Conservation (phyloP, 2,113 vertebrate genomes). For the Phocoena sinus region DNA sequence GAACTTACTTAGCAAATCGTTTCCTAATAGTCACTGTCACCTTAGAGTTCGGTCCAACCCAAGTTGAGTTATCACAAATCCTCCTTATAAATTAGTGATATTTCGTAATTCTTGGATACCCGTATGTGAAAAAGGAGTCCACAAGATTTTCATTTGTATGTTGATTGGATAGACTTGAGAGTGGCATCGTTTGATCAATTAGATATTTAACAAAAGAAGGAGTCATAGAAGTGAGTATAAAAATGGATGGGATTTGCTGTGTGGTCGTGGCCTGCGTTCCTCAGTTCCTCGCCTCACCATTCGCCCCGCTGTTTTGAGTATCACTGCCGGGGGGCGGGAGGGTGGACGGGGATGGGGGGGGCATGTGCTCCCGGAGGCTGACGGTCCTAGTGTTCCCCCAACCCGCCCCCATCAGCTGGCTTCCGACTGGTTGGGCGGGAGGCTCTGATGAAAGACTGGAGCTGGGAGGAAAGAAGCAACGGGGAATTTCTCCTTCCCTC, state of each 20-base stretch:
- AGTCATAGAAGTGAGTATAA: background rate
- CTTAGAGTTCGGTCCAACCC: background rate
- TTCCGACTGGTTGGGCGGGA: background rate
- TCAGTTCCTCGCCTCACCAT: accelerated
- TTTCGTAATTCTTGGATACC: background rate
- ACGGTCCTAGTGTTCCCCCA: background rate
- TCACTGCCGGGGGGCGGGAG: too few species aligned
- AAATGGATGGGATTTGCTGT: background rate
- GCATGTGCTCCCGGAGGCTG: background rate
- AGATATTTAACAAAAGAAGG: background rate
- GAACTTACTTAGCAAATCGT: conserved; percentile 15
- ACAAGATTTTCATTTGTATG: background rate
- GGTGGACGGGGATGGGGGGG: too few species aligned
- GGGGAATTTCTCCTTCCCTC: background rate
- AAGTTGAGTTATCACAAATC: background rate
- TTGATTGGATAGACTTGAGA: background rate
- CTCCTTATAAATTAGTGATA: background rate
- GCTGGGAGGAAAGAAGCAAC: background rate
- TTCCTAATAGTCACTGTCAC: background rate
- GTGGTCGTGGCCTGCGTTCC: accelerated
- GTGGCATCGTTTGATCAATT: background rate
- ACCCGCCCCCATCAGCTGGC: background rate
- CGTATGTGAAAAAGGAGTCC: background rate
- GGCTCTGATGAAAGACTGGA: background rate
- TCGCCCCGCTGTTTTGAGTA: background rate